A percentile compares a stretch with the other conserved stretches of the same genome.
phyloP scores from a whole-genome alignment of 2,888 invertebrate genomes.

The Scaptomyza polygonia region DNA sequence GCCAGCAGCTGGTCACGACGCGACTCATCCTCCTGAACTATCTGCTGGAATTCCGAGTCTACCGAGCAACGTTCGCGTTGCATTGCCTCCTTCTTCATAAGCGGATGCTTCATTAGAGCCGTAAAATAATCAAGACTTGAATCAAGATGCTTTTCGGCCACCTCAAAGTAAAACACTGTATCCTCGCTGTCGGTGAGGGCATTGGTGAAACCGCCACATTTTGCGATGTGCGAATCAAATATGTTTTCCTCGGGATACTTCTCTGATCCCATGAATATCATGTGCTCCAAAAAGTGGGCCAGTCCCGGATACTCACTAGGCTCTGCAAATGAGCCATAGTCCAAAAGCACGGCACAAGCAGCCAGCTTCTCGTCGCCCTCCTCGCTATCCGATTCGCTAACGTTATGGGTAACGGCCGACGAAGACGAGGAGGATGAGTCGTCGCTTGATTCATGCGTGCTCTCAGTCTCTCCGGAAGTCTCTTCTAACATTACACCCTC shows the following conservation, averaged over 20 bases:
- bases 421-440: constrained; percentile 38
- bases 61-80: constrained; percentile 94
- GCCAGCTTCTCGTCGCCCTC: constrained; percentile 85
- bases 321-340: constrained; percentile 92
- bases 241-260: constrained; percentile 95
- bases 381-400: constrained; percentile 49
- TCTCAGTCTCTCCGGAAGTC: constrained; percentile 67
- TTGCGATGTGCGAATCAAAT: constrained; percentile 92
- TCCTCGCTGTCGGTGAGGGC: constrained; percentile 94
- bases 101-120: constrained; percentile 93
- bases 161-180: constrained; percentile 95
- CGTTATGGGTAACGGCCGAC: constrained; percentile 40
- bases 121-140: constrained; percentile 93
- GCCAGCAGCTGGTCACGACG: constrained; percentile 91
- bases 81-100: constrained; percentile 94
- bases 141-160: constrained; percentile 91
- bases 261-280: constrained; percentile 97
- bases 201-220: constrained; percentile 94
- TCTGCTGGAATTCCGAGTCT: constrained; percentile 95
- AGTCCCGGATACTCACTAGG: constrained; percentile 91
- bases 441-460: constrained; percentile 42
- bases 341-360: constrained; percentile 90
- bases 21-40: constrained; percentile 89
- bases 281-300: constrained; percentile 94
- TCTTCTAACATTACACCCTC: constrained; percentile 62